phyloP scores from a whole-genome alignment of 2,113 vertebrate genomes.

The Amphilophus citrinellus region DNA sequence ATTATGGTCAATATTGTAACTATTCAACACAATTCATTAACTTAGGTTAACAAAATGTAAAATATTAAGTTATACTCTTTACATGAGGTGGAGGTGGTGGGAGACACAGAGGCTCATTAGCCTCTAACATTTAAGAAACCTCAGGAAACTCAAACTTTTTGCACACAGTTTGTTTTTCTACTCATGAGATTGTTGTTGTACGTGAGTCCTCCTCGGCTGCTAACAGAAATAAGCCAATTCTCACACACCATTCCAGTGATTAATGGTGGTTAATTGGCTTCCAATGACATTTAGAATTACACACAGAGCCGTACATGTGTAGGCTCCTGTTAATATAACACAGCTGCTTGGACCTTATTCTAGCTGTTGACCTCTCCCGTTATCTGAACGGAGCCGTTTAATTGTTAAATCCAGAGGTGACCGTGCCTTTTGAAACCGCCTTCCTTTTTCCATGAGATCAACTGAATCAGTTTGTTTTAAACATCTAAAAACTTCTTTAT shows the following conservation, averaged over 20 bases:
- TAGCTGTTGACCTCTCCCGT: background rate
- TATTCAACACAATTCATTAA: background rate
- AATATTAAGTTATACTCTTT: background rate
- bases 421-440: background rate
- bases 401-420: background rate
- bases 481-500: background rate
- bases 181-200: background rate
- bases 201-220: background rate
- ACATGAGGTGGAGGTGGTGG: background rate
- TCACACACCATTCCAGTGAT: background rate
- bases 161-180: background rate
- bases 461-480: background rate
- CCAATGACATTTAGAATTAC: background rate
- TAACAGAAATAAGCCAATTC: background rate
- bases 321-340: background rate
- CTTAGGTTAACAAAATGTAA: background rate
- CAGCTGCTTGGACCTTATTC: background rate
- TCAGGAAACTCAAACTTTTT: background rate
- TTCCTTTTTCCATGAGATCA: rapidly evolving
- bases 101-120: background rate
- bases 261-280: background rate
- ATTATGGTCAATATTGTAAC: background rate
- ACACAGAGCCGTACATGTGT: background rate
- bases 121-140: background rate
- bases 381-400: background rate